These are phyloP conservation scores for Koerneria pararmatus DNA, from an alignment of 2,888 invertebrate genomes.

Conservation along the genomic window DNA sequence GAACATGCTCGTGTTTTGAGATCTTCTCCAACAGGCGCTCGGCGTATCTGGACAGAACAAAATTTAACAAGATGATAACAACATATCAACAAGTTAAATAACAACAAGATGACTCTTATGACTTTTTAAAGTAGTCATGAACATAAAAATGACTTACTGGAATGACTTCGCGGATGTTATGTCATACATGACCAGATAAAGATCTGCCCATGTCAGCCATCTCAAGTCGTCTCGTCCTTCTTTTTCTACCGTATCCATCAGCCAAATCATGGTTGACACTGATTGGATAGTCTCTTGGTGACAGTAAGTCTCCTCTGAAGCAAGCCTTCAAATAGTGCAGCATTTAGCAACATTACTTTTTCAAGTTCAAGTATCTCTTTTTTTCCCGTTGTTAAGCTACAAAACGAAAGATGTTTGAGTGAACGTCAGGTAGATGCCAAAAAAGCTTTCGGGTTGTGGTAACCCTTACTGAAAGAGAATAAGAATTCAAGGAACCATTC, in stretches of 20 bases:
- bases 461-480: no score
- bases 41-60: background rate
- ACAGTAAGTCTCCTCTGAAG: conserved; percentile 17
- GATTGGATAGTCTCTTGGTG: conserved; percentile 7
- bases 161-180: conserved; percentile 7
- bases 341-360: no score
- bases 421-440: no score
- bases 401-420: no score
- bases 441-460: no score
- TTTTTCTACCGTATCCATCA: conserved; percentile 15
- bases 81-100: background rate
- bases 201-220: conserved; percentile 18
- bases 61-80: background rate
- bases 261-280: background rate
- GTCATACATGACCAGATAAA: conserved; percentile 14
- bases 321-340: no score
- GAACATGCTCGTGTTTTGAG: conserved; percentile 6
- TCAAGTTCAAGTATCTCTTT: no score
- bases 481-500: no score
- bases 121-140: background rate
- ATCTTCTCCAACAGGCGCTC: conserved; percentile 8
- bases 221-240: background rate
- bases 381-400: no score
- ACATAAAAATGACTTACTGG: background rate
- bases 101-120: background rate